Percentiles rank a stretch among this genome's conserved stretches.
These are phyloP conservation scores for Pterocles orientalis DNA, from an alignment of 2,113 vertebrate species.

Conservation along the genomic window DNA sequence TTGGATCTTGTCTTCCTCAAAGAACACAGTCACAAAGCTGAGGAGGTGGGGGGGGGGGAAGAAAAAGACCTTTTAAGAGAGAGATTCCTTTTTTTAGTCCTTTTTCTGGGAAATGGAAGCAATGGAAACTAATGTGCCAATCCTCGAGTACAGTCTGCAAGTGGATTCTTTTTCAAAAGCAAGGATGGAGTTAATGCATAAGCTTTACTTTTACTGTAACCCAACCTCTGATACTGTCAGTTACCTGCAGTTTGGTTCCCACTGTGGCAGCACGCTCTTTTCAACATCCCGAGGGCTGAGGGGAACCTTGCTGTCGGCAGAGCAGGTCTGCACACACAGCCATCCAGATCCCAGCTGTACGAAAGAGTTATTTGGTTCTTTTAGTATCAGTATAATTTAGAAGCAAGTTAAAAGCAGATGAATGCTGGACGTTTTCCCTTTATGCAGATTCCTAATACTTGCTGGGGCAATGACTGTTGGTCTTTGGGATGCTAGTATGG, in stretches of 20 bases:
- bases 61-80: background rate
- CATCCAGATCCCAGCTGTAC: rapidly evolving
- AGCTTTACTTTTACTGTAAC: background rate
- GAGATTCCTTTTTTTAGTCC: background rate
- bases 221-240: background rate
- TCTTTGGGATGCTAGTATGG: background rate
- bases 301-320: background rate
- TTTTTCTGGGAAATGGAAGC: background rate
- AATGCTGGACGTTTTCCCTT: background rate
- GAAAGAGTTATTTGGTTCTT: background rate
- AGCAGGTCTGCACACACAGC: background rate
- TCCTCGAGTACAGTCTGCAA: background rate
- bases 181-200: background rate
- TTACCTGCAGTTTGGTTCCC: background rate
- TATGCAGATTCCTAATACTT: background rate
- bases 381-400: background rate
- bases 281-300: rapidly evolving
- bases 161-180: background rate
- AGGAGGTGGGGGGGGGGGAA: no score
- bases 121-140: background rate
- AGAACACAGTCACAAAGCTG: background rate
- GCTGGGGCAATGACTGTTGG: background rate
- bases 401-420: background rate
- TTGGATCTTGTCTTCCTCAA: constrained; percentile 20
- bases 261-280: background rate